Percentiles rank a stretch among this genome's conserved stretches.
phyloP scores from a whole-genome alignment of 2,888 invertebrate species.

The Lordiphosa fenestrarum region DNA sequence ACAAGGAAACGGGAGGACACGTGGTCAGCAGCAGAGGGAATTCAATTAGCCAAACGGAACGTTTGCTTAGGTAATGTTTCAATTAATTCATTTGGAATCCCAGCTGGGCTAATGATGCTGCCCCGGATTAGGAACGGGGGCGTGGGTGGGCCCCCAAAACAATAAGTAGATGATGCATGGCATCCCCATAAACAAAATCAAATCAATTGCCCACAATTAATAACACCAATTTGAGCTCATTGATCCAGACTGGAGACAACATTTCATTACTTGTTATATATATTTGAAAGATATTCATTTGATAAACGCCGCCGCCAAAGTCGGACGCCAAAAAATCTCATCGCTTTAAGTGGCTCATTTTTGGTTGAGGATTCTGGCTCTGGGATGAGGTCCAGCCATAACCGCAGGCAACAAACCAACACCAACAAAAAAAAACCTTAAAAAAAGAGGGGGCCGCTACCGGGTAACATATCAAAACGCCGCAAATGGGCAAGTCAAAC shows the following conservation, averaged over 20 bases:
- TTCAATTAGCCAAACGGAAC: conserved; percentile 63
- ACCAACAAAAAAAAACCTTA: conserved; percentile 32
- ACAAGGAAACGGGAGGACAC: conserved; percentile 43
- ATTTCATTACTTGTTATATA: conserved; percentile 75
- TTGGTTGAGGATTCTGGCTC: conserved; percentile 14
- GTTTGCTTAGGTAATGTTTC: conserved; percentile 76
- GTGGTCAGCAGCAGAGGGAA: conserved; percentile 54
- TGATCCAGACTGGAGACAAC: conserved; percentile 42
- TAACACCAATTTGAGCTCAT: conserved; percentile 61
- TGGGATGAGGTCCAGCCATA: conserved; percentile 30
- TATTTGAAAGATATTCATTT: conserved; percentile 72
- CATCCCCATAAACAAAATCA: conserved; percentile 35
- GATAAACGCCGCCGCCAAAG: conserved; percentile 65
- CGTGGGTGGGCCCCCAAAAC: conserved; percentile 26
- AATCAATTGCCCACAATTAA: conserved; percentile 69
- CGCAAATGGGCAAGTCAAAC: conserved; percentile 67
- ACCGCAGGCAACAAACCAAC: conserved; percentile 53
- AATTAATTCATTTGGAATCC: conserved; percentile 64
- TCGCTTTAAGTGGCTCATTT: conserved; percentile 74
- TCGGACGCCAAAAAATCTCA: conserved; percentile 74
- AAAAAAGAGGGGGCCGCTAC: conserved; percentile 52
- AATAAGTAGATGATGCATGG: conserved; percentile 29
- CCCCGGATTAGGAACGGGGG: conserved; percentile 1
- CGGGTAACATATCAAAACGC: conserved; percentile 74
- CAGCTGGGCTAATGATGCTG: conserved; percentile 56